Evolutionary conservation across 2,113 vertebrate species (phyloP), one percentile per base, ranked within the genome.

Genomic region (Percina caprodes): DNA sequence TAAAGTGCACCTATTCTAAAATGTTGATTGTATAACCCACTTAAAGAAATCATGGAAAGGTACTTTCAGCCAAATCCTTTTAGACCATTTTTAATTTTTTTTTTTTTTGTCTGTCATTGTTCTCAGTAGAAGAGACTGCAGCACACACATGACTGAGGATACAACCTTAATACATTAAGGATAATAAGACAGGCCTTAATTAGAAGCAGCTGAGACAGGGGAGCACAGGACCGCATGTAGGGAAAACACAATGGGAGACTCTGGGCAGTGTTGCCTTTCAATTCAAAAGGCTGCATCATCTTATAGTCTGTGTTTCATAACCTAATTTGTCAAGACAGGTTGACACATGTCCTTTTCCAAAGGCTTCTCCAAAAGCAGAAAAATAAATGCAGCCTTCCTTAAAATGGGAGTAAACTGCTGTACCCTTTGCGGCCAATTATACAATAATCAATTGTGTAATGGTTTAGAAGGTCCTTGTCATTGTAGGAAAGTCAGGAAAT

Each of bases 181-280:
- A 86, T 85, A 87, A 86, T 82, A 79, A 85, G 74, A 69, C 63
- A 80, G 68, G 58, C 73, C 56, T 75, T 90, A 90, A 90, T 90
- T 87, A 88, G 79, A 65, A 33, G 74, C 72, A 61, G 67, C 77
- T 56, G 69, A 87, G 80, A 66, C 60, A 71, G 76, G 67, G 76
- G 69, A 85, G 81, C 49, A 26, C 18, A 49, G 39, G 52, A 60
- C 76, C 70, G 51, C 59, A 49, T 74, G 79, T 60, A 35, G 84
- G 26, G 46, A 69, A 77, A 60, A 82, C 74, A 74, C 76, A 77
- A 51, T 52, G 30, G 45, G 82, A 82, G 46, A 75, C 69, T 74
- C 13, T 3, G 83, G 39, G 54, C 80, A 78, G 74, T 39, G 73
- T 30, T 78, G 67, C 30, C 48, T 33, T 26, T 80, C 33, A 77